These are phyloP conservation scores for Orthonevra nobilis DNA, from an alignment of 2,888 invertebrate genomes.

Conservation along the genomic window DNA sequence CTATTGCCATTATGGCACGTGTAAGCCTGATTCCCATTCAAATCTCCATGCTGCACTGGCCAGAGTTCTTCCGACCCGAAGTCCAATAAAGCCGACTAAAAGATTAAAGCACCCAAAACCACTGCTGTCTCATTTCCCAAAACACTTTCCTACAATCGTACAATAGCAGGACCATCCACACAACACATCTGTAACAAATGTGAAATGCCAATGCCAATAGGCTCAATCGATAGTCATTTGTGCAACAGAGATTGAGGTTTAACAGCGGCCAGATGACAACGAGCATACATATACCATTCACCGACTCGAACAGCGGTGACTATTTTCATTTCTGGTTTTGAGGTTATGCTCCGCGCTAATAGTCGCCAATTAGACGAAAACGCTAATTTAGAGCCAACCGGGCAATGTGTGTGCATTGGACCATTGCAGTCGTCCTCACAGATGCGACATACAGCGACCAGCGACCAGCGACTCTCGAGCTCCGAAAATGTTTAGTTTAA, in stretches of 20 bases:
- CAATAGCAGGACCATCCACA: constrained; percentile 9
- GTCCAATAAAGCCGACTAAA: constrained; percentile 42
- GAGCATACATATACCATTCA: too few relatives aligned
- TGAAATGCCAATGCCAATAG: constrained; percentile 65
- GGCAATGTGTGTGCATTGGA: constrained; percentile 45
- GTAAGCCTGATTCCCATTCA: constrained; percentile 35
- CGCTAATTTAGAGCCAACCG: constrained; percentile 60
- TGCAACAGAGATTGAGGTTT: constrained; percentile 9
- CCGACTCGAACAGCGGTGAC: constrained; percentile 34
- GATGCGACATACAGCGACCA: constrained; percentile 52
- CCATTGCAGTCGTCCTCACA: constrained; percentile 42
- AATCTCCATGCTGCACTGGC: constrained; percentile 1
- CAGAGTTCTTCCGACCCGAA: constrained; percentile 16
- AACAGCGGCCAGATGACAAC: not conserved
- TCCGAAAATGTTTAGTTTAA: constrained; percentile 59
- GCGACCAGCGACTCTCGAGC: not conserved
- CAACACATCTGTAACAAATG: constrained; percentile 55
- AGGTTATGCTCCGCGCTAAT: constrained; percentile 65
- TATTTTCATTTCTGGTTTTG: constrained; percentile 67
- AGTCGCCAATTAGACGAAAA: constrained; percentile 69
- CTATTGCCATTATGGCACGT: constrained; percentile 40
- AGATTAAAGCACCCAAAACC: constrained; percentile 61
- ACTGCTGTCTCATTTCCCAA: constrained; percentile 57
- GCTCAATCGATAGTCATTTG: constrained; percentile 68
- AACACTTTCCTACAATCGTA: constrained; percentile 13